Evolutionary conservation across 2,113 vertebrate genomes (phyloP), one percentile per base, ranked within the genome.

Genomic region (Progne subis): DNA sequence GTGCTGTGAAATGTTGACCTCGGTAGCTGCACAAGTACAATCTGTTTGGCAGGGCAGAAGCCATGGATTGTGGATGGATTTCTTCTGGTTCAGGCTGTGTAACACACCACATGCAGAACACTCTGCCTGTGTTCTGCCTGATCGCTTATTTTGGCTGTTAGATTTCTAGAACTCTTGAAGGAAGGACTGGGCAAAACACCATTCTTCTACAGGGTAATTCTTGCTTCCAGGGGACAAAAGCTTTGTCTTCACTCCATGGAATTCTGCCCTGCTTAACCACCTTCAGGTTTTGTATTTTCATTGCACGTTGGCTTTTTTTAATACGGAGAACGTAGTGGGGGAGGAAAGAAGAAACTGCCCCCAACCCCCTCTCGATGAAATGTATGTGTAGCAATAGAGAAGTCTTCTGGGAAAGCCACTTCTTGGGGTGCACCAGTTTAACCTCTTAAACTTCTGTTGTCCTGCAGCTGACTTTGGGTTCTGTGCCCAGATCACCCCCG

Each of bases 401-500:
- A 52, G 3, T 49, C 52, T 83, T 57, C 25, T 94, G 74, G 82
- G 60, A 90, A 77, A 31, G 7, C 9, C 25, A 3, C 9, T 69
- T 20, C 4, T 24, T n/a, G 46, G 31, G 5, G 8, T 59, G 59
- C 71, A 31, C 26, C 59, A 13, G 44, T 39, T 79, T 92, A 84
- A 96, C 94, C 29, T 83, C 8, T 57, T 2, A 0, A 39, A 15
- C 20, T 81, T 78, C 21, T 97, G 63, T 97, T 91, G 4, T 63
- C 95, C 95, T 91, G 41, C 97, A 99, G 99, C 99, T 28, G 99
- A 99, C 96, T 99, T 99, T 93, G 99, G 99, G 87, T 99, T 99
- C 97, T 99, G 99, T 85, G 99, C 99, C 82, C 99, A 99, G 98
- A 99, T 99, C 96, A 99, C 99, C 84, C 99, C 99, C 10, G 99